Percentiles rank a stretch among this genome's conserved stretches.
Conservation (phyloP, 2,797 vertebrate species). For the Tachyglossus aculeatus region DNA sequence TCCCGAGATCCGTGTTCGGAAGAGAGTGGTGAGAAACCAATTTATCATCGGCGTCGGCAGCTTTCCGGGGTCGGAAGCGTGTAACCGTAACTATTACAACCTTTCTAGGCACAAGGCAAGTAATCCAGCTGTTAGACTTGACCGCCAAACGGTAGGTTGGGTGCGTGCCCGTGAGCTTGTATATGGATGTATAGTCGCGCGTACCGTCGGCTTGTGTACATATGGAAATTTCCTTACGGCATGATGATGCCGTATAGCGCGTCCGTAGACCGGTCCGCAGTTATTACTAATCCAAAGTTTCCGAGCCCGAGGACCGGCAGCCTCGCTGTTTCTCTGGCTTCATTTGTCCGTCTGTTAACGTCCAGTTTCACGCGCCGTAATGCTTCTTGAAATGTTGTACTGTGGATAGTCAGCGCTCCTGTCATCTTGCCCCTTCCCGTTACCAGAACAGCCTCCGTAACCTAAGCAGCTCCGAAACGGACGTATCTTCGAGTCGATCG, state of each 20-base stretch:
- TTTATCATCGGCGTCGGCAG: neutral
- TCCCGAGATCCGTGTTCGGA: slow-evolving; percentile 8
- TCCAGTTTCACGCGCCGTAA: slow-evolving; percentile 28
- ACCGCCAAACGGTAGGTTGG: slow-evolving; percentile 16
- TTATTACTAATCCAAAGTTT: slow-evolving; percentile 23
- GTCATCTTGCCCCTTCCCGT: slow-evolving; percentile 3
- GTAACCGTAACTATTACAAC: neutral
- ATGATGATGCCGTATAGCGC: slow-evolving; percentile 23
- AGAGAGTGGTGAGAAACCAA: neutral
- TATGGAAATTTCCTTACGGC: slow-evolving; percentile 52
- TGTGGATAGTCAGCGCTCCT: slow-evolving; percentile 13
- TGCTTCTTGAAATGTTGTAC: slow-evolving; percentile 22
- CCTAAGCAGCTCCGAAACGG: slow-evolving; percentile 32
- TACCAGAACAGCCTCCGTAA: slow-evolving; percentile 30
- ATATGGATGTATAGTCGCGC: slow-evolving; percentile 25
- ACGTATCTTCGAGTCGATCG: slow-evolving; percentile 22
- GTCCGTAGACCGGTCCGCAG: slow-evolving; percentile 9
- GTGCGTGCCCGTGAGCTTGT: slow-evolving; percentile 23
- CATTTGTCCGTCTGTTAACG: slow-evolving; percentile 28
- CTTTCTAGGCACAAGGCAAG: slow-evolving; percentile 30
- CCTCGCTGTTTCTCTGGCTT: slow-evolving; percentile 2
- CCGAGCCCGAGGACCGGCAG: neutral
- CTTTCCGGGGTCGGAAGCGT: slow-evolving; percentile 12
- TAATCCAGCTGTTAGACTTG: slow-evolving; percentile 21
- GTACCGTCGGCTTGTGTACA: slow-evolving; percentile 49